phyloP scores from a whole-genome alignment of 2,888 invertebrate genomes.

The Euclidia mi region DNA sequence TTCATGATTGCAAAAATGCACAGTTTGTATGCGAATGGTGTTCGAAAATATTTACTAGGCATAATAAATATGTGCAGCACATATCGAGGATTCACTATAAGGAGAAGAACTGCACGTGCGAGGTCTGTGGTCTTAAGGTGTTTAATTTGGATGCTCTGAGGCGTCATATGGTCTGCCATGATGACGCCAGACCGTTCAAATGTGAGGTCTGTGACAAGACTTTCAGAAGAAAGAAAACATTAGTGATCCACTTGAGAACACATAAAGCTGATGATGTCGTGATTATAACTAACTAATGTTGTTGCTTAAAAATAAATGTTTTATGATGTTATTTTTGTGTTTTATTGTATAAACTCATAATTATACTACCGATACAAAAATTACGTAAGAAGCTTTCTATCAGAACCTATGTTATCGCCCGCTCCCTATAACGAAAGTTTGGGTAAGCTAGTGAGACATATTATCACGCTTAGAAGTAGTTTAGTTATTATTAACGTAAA shows the following conservation, averaged over 20 bases:
- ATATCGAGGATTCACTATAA: conserved; percentile 60
- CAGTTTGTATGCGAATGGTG: conserved; percentile 73
- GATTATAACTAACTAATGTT: too few relatives aligned
- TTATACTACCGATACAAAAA: too few relatives aligned
- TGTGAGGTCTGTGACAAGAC: conserved; percentile 31
- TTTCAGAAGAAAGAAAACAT: conserved; percentile 33
- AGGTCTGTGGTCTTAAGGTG: conserved; percentile 58
- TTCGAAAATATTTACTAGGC: conserved; percentile 54
- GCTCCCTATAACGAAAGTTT: too few relatives aligned
- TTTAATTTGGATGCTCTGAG: conserved; percentile 44
- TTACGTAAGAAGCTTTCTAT: too few relatives aligned
- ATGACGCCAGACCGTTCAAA: conserved; percentile 22
- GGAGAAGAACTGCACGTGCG: conserved; percentile 59
- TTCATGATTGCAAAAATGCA: conserved; percentile 49
- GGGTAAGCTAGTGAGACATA: too few relatives aligned
- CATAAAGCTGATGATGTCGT: conserved; percentile 12
- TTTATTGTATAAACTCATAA: too few relatives aligned
- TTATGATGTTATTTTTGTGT: too few relatives aligned
- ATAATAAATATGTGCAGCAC: conserved; percentile 57
- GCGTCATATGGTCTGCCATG: conserved; percentile 36
- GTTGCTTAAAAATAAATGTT: too few relatives aligned
- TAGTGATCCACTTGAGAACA: conserved; percentile 24
- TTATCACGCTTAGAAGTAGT: too few relatives aligned
- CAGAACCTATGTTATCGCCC: too few relatives aligned
- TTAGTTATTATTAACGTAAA: too few relatives aligned